These are phyloP conservation scores for Cryptotermes secundus DNA, from an alignment of 1,140 invertebrate species.

Conservation along the genomic window DNA sequence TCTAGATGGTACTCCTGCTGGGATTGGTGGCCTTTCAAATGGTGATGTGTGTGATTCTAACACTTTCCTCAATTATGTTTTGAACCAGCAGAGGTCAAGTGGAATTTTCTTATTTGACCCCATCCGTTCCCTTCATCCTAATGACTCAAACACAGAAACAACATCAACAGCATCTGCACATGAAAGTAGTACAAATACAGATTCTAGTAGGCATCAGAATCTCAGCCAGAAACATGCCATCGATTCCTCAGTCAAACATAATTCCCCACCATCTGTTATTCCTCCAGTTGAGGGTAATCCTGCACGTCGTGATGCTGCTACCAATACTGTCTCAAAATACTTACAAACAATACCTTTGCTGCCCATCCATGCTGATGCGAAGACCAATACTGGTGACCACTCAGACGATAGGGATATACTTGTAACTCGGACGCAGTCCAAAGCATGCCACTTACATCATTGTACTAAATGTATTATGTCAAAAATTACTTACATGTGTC, in stretches of 20 bases:
- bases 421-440: too few species aligned
- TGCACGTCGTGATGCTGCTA: not conserved
- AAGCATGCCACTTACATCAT: not conserved
- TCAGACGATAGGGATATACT: not conserved
- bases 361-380: not conserved
- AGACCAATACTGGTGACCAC: not conserved
- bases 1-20: not conserved
- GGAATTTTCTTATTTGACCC: constrained; percentile 25
- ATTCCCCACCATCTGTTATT: not conserved
- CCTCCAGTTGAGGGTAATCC: not conserved
- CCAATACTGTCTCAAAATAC: not conserved
- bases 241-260: not conserved
- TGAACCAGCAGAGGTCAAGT: constrained; percentile 23
- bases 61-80: constrained; percentile 19
- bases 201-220: too few species aligned
- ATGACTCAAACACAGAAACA: not conserved
- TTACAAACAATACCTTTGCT: not conserved
- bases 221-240: not conserved
- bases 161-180: not conserved
- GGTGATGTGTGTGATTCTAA: constrained; percentile 22
- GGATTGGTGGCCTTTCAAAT: constrained; percentile 22
- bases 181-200: not conserved
- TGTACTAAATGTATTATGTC: not conserved
- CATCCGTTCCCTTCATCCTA: not conserved
- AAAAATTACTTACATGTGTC: too few species aligned